Conservation (phyloP, 2,797 vertebrate species). For the Pantherophis alleghaniensis region DNA sequence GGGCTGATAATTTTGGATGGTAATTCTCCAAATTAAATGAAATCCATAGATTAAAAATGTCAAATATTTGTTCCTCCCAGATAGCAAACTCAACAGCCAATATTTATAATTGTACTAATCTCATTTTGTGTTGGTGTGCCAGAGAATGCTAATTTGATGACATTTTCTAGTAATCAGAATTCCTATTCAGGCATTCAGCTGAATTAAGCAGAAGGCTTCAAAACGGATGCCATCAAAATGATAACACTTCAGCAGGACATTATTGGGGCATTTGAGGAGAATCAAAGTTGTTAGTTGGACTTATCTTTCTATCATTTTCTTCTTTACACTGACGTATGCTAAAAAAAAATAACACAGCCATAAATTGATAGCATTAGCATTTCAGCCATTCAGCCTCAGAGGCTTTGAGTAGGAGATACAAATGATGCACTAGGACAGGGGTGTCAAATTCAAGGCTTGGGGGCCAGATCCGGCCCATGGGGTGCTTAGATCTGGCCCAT, state of each 20-base stretch:
- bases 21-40: background rate
- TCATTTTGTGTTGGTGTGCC: background rate
- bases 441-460: no score
- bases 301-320: background rate
- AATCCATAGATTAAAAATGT: background rate
- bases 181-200: background rate
- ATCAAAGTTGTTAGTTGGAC: background rate
- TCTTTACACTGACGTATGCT: background rate
- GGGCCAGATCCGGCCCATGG: no score
- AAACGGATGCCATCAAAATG: background rate
- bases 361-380: background rate
- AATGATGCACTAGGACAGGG: background rate
- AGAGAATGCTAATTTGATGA: background rate
- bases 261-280: background rate
- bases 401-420: background rate
- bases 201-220: background rate
- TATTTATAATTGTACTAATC: background rate
- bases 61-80: background rate
- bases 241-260: background rate
- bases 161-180: background rate
- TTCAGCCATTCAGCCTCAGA: background rate
- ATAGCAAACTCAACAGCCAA: background rate
- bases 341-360: background rate
- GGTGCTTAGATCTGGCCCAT: no score
- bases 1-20: background rate